Percentiles rank a stretch among this genome's conserved stretches.
Conservation (phyloP, 2,888 invertebrate species). For the Deilephila porcellus region DNA sequence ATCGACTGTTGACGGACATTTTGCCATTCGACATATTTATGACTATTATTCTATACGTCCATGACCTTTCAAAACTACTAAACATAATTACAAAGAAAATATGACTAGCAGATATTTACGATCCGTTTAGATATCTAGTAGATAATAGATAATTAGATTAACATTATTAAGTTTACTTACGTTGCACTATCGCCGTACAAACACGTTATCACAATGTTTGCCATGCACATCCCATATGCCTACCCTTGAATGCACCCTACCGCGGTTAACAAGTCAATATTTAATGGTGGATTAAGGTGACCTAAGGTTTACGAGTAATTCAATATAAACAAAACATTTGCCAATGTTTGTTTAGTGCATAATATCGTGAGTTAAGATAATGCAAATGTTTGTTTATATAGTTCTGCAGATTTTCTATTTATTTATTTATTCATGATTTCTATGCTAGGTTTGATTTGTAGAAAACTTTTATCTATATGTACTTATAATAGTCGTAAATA, state of each 20-base stretch:
- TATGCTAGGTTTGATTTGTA: no score
- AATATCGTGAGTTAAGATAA: background rate
- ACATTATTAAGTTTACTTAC: background rate
- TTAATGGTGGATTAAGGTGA: background rate
- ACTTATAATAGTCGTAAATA: no score
- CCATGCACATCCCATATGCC: no score
- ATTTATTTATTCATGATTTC: no score
- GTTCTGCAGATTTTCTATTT: background rate
- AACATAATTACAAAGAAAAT: background rate
- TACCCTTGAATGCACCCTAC: constrained; percentile 1
- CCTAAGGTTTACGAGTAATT: background rate
- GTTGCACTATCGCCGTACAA: background rate
- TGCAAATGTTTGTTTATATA: background rate
- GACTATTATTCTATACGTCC: no score
- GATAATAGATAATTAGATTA: background rate
- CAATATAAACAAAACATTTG: background rate
- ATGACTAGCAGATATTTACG: background rate
- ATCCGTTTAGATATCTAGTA: background rate
- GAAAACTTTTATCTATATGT: no score
- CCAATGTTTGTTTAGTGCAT: background rate
- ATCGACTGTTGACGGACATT: no score
- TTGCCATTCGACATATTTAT: no score
- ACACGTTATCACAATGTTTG: background rate
- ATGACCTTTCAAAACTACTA: no score
- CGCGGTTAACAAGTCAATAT: background rate